Conservation (phyloP, 2,888 invertebrate species). For the Drosophila barbarae region DNA sequence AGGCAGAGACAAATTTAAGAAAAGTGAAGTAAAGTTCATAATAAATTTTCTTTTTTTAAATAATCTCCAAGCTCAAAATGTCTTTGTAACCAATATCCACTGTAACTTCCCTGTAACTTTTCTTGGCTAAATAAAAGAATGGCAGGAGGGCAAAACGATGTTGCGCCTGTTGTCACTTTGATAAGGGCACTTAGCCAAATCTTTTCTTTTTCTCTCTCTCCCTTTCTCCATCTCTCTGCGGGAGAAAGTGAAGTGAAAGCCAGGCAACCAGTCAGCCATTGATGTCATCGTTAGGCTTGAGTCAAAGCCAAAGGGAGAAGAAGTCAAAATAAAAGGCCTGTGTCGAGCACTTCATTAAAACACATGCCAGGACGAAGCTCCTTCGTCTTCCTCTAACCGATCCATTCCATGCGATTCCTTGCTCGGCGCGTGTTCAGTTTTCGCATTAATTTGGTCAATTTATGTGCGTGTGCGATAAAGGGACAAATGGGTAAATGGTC, state of each 20-base stretch:
- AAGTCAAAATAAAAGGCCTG: conserved; percentile 30
- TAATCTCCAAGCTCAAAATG: neutral
- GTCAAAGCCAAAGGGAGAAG: conserved; percentile 40
- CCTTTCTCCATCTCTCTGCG: neutral
- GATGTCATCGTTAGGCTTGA: conserved; percentile 52
- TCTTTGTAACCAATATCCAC: neutral
- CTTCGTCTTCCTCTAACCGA: conserved; percentile 6
- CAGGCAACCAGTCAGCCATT: conserved; percentile 17
- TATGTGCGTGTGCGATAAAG: conserved; percentile 49
- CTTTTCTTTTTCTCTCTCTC: conserved; percentile 17
- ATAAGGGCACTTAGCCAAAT: conserved; percentile 72
- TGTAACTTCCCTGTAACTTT: conserved; percentile 18
- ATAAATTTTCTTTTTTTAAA: neutral
- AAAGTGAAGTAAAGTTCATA: too few relatives aligned
- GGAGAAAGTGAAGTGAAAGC: conserved; percentile 17
- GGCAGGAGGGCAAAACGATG: conserved; percentile 24
- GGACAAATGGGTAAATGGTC: conserved; percentile 39
- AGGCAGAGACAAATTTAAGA: too few relatives aligned
- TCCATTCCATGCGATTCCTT: conserved; percentile 14
- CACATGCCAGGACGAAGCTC: conserved; percentile 21
- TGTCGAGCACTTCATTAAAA: conserved; percentile 51
- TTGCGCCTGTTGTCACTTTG: conserved; percentile 71
- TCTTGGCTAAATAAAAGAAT: conserved; percentile 14
- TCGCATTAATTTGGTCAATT: conserved; percentile 70
- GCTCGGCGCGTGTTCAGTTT: conserved; percentile 47